Conservation (phyloP, 2,113 vertebrate species). For the Glaucidium brasilianum region DNA sequence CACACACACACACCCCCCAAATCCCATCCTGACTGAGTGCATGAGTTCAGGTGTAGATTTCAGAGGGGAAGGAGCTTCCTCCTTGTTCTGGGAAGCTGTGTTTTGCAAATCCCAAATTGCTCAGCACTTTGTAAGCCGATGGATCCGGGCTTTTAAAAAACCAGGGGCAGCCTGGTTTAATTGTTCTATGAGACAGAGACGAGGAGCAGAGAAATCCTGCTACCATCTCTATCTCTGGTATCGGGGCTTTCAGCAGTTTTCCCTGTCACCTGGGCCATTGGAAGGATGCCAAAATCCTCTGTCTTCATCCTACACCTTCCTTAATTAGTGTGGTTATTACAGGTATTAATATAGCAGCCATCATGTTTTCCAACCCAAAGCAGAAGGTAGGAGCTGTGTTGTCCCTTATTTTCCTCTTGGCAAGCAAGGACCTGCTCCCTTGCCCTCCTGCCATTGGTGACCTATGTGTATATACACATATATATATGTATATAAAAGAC, state of each 20-base stretch:
- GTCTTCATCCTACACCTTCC: background rate
- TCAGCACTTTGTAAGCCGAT: background rate
- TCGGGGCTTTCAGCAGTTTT: background rate
- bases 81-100: background rate
- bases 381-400: background rate
- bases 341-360: background rate
- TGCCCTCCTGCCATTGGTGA: background rate
- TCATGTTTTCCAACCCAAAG: background rate
- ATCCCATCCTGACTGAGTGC: background rate
- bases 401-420: background rate
- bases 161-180: accelerated
- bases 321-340: background rate
- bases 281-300: background rate
- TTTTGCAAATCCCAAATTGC: background rate
- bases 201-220: background rate
- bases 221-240: background rate
- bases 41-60: background rate
- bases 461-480: background rate
- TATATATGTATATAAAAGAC: background rate
- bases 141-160: background rate
- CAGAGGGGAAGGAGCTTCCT: background rate
- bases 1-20: background rate
- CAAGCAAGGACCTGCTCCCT: background rate
- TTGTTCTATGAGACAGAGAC: background rate
- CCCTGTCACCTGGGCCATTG: background rate